A percentile compares a stretch with the other conserved stretches of the same genome.
These are phyloP conservation scores for Sparus aurata DNA, from an alignment of 2,797 vertebrate genomes.

Conservation along the genomic window DNA sequence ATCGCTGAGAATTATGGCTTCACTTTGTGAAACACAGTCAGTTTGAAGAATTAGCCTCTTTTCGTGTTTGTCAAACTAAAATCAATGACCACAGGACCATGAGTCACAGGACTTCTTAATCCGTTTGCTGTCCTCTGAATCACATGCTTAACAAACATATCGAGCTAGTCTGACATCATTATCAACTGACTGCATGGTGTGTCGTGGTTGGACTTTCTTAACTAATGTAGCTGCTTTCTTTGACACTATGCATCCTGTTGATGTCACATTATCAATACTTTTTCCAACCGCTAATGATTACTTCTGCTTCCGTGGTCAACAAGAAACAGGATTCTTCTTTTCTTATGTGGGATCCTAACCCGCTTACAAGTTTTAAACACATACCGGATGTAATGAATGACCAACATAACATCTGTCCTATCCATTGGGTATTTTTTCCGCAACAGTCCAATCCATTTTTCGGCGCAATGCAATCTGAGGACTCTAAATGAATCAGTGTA, in stretches of 20 bases:
- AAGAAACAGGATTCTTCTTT: slow-evolving; percentile 9
- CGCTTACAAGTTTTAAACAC: neutral
- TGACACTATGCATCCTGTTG: neutral
- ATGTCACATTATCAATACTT: slow-evolving; percentile 23
- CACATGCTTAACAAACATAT: slow-evolving; percentile 35
- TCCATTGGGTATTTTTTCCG: no score
- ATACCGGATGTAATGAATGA: no score
- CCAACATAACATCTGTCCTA: no score
- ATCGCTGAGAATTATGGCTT: neutral
- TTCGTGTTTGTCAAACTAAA: slow-evolving; percentile 13
- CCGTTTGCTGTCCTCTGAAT: slow-evolving; percentile 32
- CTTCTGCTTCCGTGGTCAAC: neutral
- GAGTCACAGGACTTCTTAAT: slow-evolving; percentile 35
- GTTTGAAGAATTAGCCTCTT: neutral
- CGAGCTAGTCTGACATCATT: slow-evolving; percentile 1
- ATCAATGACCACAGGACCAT: slow-evolving; percentile 18
- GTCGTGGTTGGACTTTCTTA: neutral
- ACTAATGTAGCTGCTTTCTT: slow-evolving; percentile 12
- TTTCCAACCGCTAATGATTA: neutral
- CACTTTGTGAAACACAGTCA: neutral
- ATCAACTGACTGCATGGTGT: slow-evolving; percentile 7
- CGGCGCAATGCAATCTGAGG: no score
- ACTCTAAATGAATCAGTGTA: no score
- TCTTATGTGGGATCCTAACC: slow-evolving; percentile 4
- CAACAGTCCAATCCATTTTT: no score